Evolutionary conservation across 1,140 invertebrate genomes (phyloP).

Genomic region (Drosophila rufa): DNA sequence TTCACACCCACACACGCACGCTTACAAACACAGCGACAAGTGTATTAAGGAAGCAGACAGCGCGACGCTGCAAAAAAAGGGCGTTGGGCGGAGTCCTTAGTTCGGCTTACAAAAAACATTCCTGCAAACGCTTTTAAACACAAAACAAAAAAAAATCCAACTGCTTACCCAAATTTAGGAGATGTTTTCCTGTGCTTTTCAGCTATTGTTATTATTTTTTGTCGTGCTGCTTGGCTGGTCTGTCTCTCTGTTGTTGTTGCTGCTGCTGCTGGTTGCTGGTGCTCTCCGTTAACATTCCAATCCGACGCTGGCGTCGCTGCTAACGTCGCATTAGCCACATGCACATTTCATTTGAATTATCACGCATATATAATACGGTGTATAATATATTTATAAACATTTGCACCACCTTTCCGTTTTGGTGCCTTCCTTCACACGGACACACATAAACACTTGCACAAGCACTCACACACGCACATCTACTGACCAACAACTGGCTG

Average conservation of each 20-base stretch:
- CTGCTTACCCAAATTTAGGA: constrained; percentile 49
- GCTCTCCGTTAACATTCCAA: constrained; percentile 59
- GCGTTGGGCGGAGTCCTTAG: constrained; percentile 70
- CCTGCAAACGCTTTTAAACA: background rate
- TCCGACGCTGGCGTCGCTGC: constrained; percentile 59
- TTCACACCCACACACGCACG: constrained; percentile 57
- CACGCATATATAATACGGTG: constrained; percentile 46
- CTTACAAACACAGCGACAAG: constrained; percentile 19
- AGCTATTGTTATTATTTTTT: constrained; percentile 52
- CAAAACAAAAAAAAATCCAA: constrained; percentile 15
- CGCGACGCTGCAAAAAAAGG: constrained; percentile 73
- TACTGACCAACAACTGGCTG: constrained; percentile 62
- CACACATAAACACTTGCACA: constrained; percentile 35
- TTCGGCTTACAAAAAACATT: constrained; percentile 8
- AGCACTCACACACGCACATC: constrained; percentile 53
- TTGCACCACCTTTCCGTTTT: constrained; percentile 53
- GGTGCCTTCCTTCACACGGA: constrained; percentile 28
- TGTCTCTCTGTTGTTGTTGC: constrained; percentile 28
- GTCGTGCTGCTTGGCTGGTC: constrained; percentile 20
- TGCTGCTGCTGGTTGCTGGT: constrained; percentile 15
- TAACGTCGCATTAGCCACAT: constrained; percentile 55
- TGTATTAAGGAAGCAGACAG: constrained; percentile 67
- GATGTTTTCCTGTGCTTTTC: constrained; percentile 9
- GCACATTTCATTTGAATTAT: constrained; percentile 76
- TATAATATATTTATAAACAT: constrained; percentile 64